Evolutionary conservation across 2,797 vertebrate species (phyloP), one percentile per base, ranked within the genome.

Genomic region (Sebastes iracundus): DNA sequence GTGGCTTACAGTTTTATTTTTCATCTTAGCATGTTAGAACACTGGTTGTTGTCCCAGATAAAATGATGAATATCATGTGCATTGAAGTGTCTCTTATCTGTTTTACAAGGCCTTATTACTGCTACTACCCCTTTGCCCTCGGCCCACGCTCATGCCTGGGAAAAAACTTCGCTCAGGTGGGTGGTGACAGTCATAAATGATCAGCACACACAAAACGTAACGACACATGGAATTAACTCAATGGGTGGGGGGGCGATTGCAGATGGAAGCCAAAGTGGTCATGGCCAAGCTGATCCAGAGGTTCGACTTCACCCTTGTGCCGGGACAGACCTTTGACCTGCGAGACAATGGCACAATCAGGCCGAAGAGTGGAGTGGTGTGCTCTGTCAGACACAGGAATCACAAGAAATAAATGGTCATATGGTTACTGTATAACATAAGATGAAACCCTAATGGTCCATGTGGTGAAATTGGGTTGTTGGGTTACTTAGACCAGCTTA

Each of bases 191-290:
- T 27, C 3, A n/a, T 13, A 38, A 61, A 58, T 10, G 20, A 55
- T 69, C 2, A 56, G 27, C 30, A 53, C 7, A 18, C 1, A 1
- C 7, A 38, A 18, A 11, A 42, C 3, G 11, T 10, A 25, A n/a
- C 10, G 33, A n/a, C 18, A 32, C 13, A 25, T 6, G 2, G 4
- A 46, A n/a, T 63, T 10, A 69, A 64, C 55, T 58, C 4, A 4
- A 2, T 38, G 30, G 11, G 1, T 1, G 46, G 2, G 62, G 0
- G 59, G 53, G 16, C 38, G 23, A 73, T 82, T 87, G 53, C 94
- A 98, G 97, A 97, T 98, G 96, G 97, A 98, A 86, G 97, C 96
- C 0, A 99, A 98, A 91, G 96, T 99, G 76, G 95, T 98, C 75
- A 97, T 99, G 96, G 96, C 97, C 74, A 99, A 98, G 89, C 89